Conservation (phyloP, 2,797 vertebrate genomes). For the Lycodopsis pacificus region DNA sequence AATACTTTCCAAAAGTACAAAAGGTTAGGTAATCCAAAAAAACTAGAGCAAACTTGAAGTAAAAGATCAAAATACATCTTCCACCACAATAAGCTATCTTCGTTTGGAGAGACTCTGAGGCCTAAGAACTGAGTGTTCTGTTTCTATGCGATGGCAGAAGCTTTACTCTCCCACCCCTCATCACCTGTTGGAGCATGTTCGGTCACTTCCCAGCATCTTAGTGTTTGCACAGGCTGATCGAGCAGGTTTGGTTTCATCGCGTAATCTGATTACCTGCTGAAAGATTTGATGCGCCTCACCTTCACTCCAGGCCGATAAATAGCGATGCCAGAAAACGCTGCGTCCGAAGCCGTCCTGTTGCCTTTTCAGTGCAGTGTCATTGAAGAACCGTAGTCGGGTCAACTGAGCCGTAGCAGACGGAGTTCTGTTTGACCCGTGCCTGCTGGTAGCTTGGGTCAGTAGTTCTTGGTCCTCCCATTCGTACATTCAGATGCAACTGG, state of each 20-base stretch:
- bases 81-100: not conserved
- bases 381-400: constrained; percentile 43
- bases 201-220: constrained; percentile 56
- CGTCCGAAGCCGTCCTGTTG: constrained; percentile 17
- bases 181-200: constrained; percentile 67
- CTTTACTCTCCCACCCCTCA: constrained; percentile 2
- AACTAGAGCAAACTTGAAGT: not conserved
- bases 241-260: constrained; percentile 62
- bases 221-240: constrained; percentile 68
- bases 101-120: not conserved
- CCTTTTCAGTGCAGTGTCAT: constrained; percentile 46
- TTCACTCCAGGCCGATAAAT: constrained; percentile 40
- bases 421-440: constrained; percentile 54
- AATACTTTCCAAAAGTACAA: not conserved
- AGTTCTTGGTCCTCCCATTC: constrained; percentile 50
- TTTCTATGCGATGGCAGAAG: constrained; percentile 14
- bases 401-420: constrained; percentile 59
- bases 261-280: constrained; percentile 67
- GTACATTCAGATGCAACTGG: constrained; percentile 68
- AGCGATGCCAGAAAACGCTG: constrained; percentile 33
- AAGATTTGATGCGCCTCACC: constrained; percentile 52
- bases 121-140: not conserved
- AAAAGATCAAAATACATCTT: not conserved
- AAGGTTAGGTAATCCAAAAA: not conserved
- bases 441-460: constrained; percentile 43